Base-by-base conservation (phyloP, 2,888 invertebrate species). In the Pherbina coryleti region DNA sequence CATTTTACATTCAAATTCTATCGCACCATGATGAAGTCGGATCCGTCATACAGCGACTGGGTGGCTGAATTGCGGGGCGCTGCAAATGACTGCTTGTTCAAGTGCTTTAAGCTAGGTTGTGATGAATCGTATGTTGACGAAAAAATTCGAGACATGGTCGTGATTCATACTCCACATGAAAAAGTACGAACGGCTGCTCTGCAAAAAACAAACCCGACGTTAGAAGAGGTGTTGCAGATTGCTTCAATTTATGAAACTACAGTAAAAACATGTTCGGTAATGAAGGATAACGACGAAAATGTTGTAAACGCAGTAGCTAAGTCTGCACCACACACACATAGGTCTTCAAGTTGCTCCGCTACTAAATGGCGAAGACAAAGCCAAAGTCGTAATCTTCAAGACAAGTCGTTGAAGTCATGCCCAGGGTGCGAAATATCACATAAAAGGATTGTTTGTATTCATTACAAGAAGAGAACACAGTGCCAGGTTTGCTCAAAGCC, bases 61-160 rank as follows among this genome's bases (percentile, higher is more conserved):
- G 69, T 79, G 19, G 79, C 78, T 4, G 79, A 81, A 9, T 49
- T 81, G 22, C 31, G 5, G 31, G 31, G 37, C 67, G 76, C 80
- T 5, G 79, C 79, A 19, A 78, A 71, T 25, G 77, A 78, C 7
- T 80, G 79, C 55, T 28, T 19, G 8, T 81, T 80, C 51, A 34
- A 66, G 49, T 79, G 77, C 37, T 31, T 22, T 5, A 81, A 79
- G 28, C 60, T 72, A 11, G 73, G 67, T 4, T 81, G 77, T 55
- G 57, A 69, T 25, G 78, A 80, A 67, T 77, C 77, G 9, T 80
- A 78, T 64, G 73, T 73, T 9, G 80, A 79, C 60, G 71, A 64
- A 17, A 80, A 78, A 69, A 79, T 79, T 34, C 49, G 78, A 1
- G 77, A 78, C 60, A 81, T 76, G 78, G 67, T 78, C 14, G 79